Evolutionary conservation across 2,888 invertebrate genomes (phyloP).

Genomic region (Orthosia incerta): DNA sequence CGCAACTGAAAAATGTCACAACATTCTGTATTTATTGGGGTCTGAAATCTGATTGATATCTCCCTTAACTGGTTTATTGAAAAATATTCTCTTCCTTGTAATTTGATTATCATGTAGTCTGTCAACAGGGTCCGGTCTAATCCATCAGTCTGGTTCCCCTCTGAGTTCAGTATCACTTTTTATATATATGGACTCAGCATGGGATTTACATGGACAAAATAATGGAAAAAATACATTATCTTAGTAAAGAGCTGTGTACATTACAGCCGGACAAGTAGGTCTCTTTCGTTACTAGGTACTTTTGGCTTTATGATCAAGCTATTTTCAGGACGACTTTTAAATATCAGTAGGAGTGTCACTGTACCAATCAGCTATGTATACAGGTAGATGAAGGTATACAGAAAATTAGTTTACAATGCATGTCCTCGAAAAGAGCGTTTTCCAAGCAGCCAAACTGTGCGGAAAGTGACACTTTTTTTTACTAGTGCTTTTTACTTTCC

Average conservation of each 20-base stretch:
- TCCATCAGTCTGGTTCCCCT: slow-evolving; percentile 53
- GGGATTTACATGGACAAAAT: slow-evolving; percentile 31
- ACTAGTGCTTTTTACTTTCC: too few species aligned
- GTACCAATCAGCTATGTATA: too few species aligned
- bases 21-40: neutral
- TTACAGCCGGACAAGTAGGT: neutral
- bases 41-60: neutral
- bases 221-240: slow-evolving; percentile 26
- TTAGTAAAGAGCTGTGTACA: neutral
- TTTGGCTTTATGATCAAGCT: too few species aligned
- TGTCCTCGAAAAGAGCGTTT: too few species aligned
- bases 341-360: too few species aligned
- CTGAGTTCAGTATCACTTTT: slow-evolving; percentile 16
- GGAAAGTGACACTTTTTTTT: too few species aligned
- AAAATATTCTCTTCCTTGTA: slow-evolving; percentile 35
- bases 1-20: neutral
- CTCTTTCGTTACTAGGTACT: neutral
- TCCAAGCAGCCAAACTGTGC: too few species aligned
- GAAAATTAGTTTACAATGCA: too few species aligned
- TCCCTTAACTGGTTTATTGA: slow-evolving; percentile 6
- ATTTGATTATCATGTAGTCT: slow-evolving; percentile 59
- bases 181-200: slow-evolving; percentile 48
- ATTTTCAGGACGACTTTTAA: too few species aligned
- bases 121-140: slow-evolving; percentile 41
- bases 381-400: too few species aligned